Conservation (phyloP, 1,140 invertebrate species). For the Lucilia cuprina region DNA sequence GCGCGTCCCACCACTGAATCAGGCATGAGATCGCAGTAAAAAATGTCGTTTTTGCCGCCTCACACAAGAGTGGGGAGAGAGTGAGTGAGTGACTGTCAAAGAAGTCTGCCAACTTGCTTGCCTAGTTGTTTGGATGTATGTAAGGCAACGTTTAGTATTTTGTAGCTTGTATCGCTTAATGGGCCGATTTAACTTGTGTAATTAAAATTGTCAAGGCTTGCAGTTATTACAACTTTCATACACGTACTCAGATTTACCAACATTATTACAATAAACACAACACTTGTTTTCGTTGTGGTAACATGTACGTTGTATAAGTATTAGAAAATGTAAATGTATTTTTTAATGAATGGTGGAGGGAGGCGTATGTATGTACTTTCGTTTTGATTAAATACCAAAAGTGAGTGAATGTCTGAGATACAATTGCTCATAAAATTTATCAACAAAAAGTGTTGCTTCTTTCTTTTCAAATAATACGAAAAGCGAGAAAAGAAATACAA, state of each 20-base stretch:
- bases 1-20: background rate
- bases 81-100: background rate
- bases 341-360: background rate
- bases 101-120: background rate
- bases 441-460: conserved; percentile 2
- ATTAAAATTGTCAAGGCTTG: conserved; percentile 43
- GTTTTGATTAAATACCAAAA: background rate
- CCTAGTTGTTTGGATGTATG: background rate
- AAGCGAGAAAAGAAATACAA: background rate
- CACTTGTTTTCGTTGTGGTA: background rate
- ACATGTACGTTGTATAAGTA: background rate
- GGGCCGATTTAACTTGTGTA: conserved; percentile 42
- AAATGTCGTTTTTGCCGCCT: background rate
- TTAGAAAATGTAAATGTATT: background rate
- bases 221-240: conserved; percentile 35
- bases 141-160: background rate
- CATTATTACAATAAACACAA: conserved; percentile 9
- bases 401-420: background rate
- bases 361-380: background rate
- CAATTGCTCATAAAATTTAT: background rate
- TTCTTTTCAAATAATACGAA: background rate
- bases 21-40: conserved; percentile 7
- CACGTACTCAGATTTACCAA: background rate
- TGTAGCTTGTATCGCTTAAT: conserved; percentile 36
- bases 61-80: background rate